phyloP scores from a whole-genome alignment of 2,113 vertebrate species.

The Amia ocellicauda region DNA sequence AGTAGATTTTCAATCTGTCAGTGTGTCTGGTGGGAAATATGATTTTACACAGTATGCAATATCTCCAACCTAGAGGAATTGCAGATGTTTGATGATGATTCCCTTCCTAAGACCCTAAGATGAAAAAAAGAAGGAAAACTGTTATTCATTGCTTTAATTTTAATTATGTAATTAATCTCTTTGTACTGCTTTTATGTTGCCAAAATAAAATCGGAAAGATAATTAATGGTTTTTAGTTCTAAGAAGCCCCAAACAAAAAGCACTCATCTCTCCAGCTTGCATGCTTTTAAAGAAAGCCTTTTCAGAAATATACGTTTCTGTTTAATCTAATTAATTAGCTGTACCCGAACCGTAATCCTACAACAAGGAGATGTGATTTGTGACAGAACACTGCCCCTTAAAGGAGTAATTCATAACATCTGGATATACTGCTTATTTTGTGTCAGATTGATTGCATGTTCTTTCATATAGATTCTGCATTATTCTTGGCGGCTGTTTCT shows the following conservation, averaged over 20 bases:
- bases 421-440: too few relatives aligned
- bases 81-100: constrained; percentile 8
- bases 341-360: not conserved
- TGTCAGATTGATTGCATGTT: not conserved
- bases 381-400: not conserved
- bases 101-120: not conserved
- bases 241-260: not conserved
- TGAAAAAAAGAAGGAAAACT: not conserved
- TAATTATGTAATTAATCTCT: not conserved
- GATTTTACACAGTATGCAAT: too few relatives aligned
- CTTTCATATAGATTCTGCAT: not conserved
- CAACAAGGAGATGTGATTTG: not conserved
- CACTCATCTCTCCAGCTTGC: not conserved
- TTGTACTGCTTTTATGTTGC: not conserved
- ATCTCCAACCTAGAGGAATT: too few relatives aligned
- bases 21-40: too few relatives aligned
- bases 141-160: not conserved
- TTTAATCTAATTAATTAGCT: too few relatives aligned
- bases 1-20: too few relatives aligned
- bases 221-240: too few relatives aligned
- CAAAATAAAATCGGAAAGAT: too few relatives aligned
- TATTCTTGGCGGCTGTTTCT: not conserved
- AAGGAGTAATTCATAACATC: not conserved
- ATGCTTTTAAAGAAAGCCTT: not conserved
- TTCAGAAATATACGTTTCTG: not conserved